Evolutionary conservation across 2,888 invertebrate genomes (phyloP).

Genomic region (Trichogramma evanescens): DNA sequence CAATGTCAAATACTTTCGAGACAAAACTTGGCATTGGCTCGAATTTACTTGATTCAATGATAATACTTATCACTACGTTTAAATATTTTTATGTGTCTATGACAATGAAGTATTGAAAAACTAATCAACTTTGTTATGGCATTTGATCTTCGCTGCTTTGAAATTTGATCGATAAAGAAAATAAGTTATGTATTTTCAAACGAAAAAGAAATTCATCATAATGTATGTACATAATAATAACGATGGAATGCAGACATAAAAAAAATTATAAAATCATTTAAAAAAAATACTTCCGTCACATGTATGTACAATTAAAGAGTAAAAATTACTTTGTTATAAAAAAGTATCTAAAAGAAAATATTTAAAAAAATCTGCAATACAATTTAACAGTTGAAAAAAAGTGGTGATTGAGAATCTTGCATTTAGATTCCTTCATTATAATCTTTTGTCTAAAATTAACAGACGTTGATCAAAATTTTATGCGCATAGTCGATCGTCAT

Average conservation of each 20-base stretch:
- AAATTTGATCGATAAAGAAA: background rate
- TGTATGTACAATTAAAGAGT: background rate
- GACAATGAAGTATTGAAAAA: slow-evolving; percentile 13
- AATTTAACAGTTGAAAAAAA: background rate
- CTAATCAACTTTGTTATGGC: slow-evolving; percentile 29
- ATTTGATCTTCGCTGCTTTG: slow-evolving; percentile 24
- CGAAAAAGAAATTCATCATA: background rate
- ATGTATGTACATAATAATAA: background rate
- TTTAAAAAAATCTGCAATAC: too few species aligned
- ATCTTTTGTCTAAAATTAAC: slow-evolving; percentile 7
- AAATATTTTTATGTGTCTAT: slow-evolving; percentile 6
- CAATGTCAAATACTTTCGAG: slow-evolving; percentile 17
- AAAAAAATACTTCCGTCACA: background rate
- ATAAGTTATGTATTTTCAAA: background rate
- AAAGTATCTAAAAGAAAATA: background rate
- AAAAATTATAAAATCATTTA: too few species aligned
- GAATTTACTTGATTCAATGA: slow-evolving; percentile 19
- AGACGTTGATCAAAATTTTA: slow-evolving; percentile 18
- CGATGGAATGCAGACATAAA: too few species aligned
- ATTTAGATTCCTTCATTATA: background rate
- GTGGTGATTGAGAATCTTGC: background rate
- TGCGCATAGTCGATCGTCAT: slow-evolving; percentile 18
- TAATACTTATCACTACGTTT: slow-evolving; percentile 4
- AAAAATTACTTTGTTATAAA: background rate
- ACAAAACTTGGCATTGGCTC: slow-evolving; percentile 11